Conservation (phyloP, 2,113 vertebrate genomes). For the Thryonomys swinderianus region DNA sequence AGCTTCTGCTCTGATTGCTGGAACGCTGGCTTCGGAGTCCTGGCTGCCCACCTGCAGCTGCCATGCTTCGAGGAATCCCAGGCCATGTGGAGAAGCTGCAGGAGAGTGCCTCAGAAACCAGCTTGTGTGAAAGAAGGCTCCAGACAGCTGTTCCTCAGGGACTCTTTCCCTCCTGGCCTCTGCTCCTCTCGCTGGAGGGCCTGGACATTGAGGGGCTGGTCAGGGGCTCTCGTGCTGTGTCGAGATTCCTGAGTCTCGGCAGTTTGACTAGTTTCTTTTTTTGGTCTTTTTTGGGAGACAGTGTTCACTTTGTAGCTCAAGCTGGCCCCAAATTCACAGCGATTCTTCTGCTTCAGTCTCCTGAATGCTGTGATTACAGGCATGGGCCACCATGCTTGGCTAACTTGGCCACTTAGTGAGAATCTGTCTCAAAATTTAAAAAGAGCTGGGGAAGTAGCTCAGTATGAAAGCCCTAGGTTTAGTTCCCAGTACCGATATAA, state of each 20-base stretch:
- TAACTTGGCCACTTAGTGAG: too few species aligned
- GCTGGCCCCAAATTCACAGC: neutral
- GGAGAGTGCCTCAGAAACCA: neutral
- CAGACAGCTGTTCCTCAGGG: neutral
- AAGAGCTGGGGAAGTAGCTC: too few species aligned
- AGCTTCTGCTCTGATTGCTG: neutral
- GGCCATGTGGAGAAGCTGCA: neutral
- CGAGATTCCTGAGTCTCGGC: neutral
- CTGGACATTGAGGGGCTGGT: neutral
- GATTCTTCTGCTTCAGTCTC: neutral
- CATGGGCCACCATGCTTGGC: neutral
- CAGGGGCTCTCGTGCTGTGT: neutral
- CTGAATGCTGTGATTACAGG: neutral
- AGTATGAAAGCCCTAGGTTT: too few species aligned
- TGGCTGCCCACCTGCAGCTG: neutral
- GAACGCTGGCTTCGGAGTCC: neutral
- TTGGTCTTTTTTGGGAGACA: neutral
- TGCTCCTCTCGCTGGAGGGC: neutral
- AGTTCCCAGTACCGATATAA: too few species aligned
- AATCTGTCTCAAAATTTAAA: too few species aligned
- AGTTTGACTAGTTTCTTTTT: neutral
- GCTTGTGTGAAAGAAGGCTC: neutral
- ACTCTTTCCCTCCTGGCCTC: neutral
- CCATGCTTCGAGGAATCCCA: slow-evolving; percentile 17
- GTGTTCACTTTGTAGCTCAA: neutral